phyloP scores from a whole-genome alignment of 2,797 vertebrate genomes.

The Lithobates pipiens region DNA sequence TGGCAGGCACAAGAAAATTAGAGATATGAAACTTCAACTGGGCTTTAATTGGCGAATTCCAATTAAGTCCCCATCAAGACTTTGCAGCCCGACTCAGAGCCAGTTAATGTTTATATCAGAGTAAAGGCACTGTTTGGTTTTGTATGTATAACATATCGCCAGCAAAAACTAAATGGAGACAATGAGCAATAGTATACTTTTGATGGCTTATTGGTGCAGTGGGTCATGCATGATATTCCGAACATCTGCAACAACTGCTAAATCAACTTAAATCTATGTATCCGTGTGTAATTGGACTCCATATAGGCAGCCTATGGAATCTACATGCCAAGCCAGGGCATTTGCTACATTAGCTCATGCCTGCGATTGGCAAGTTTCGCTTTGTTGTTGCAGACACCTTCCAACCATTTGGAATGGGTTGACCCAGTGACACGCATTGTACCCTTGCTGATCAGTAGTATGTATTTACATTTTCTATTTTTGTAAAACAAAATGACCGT shows the following conservation, averaged over 20 bases:
- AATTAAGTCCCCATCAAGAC: background rate
- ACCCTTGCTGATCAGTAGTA: background rate
- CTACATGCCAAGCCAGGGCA: background rate
- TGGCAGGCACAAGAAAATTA: too few relatives aligned
- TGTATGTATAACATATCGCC: background rate
- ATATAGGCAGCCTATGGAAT: background rate
- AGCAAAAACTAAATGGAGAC: background rate
- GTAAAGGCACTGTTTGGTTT: background rate
- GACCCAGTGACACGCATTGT: background rate
- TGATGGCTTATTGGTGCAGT: background rate
- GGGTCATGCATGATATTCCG: conserved; percentile 5
- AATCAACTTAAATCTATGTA: background rate
- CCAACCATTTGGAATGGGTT: background rate
- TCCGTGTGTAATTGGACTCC: background rate
- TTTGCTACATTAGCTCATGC: background rate
- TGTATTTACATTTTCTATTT: conserved; percentile 44
- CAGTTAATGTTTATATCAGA: background rate
- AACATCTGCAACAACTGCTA: background rate
- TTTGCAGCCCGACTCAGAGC: too few relatives aligned
- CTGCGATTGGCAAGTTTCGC: background rate
- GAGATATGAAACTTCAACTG: background rate
- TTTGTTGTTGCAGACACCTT: background rate
- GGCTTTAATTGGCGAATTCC: background rate
- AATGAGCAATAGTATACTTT: background rate
- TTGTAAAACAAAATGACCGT: conserved; percentile 24